Conservation (phyloP, 1,140 invertebrate species). For the Papilio polyxenes region DNA sequence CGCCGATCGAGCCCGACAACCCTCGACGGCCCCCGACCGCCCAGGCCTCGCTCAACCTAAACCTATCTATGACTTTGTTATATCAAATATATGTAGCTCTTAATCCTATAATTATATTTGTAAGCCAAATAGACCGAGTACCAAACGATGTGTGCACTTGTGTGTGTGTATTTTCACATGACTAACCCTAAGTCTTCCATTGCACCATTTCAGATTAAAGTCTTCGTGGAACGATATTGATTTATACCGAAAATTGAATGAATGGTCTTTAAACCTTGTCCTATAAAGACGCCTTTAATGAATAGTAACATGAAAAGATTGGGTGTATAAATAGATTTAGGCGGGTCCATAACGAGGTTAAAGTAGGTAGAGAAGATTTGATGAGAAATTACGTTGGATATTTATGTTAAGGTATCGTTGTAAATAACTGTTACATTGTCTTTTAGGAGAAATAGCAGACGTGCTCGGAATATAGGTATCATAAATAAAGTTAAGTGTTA, state of each 20-base stretch:
- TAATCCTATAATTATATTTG: slow-evolving; percentile 27
- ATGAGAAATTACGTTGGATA: slow-evolving; percentile 29
- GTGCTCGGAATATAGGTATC: background rate
- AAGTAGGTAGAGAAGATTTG: slow-evolving; percentile 16
- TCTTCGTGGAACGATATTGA: slow-evolving; percentile 22
- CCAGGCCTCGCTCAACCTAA: slow-evolving; percentile 46
- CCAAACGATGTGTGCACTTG: slow-evolving; percentile 11
- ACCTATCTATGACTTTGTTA: slow-evolving; percentile 14
- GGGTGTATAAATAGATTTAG: slow-evolving; percentile 18
- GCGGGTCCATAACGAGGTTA: slow-evolving; percentile 29
- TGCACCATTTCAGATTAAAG: background rate
- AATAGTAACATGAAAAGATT: slow-evolving; percentile 29
- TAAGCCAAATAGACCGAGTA: slow-evolving; percentile 29
- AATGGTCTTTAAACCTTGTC: slow-evolving; percentile 4
- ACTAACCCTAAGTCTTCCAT: background rate
- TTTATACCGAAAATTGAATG: slow-evolving; percentile 29
- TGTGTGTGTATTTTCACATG: slow-evolving; percentile 35
- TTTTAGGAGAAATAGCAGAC: slow-evolving; percentile 20
- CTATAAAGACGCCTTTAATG: slow-evolving; percentile 21
- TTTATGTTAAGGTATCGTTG: slow-evolving; percentile 29
- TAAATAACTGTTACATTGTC: slow-evolving; percentile 33
- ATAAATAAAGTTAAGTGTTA: slow-evolving; percentile 19
- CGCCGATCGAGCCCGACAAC: slow-evolving; percentile 54
- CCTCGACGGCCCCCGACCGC: slow-evolving; percentile 44
- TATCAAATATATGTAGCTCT: slow-evolving; percentile 25